These are phyloP conservation scores for Eugnorisma glareosa DNA, from an alignment of 2,888 invertebrate genomes.

Conservation along the genomic window DNA sequence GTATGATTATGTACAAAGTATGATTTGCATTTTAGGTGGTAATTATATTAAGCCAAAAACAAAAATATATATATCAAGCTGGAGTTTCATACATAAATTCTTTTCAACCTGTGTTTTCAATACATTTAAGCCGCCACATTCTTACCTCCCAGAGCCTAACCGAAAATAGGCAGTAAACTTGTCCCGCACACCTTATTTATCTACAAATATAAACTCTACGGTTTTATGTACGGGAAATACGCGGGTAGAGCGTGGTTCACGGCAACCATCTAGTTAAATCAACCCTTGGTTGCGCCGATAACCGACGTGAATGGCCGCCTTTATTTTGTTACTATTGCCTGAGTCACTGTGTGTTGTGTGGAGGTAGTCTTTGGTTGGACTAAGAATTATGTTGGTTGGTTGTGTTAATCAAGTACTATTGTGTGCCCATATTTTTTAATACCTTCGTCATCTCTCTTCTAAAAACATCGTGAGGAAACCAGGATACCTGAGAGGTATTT, in stretches of 20 bases:
- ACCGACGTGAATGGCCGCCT: slow-evolving; percentile 66
- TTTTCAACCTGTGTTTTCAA: background rate
- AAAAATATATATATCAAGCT: background rate
- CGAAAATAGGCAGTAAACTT: slow-evolving; percentile 50
- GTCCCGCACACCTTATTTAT: background rate
- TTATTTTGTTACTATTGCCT: slow-evolving; percentile 69
- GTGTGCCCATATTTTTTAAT: background rate
- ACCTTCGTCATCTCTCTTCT: background rate
- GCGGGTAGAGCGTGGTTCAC: slow-evolving; percentile 67
- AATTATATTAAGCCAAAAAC: background rate
- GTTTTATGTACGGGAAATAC: slow-evolving; percentile 66
- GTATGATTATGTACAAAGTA: background rate
- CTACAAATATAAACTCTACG: slow-evolving; percentile 60
- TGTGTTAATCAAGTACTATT: background rate
- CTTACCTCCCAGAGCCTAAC: slow-evolving; percentile 15
- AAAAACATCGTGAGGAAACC: too few relatives aligned
- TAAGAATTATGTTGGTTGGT: background rate
- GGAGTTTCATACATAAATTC: background rate
- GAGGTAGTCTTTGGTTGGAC: slow-evolving; percentile 13
- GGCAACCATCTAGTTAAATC: slow-evolving; percentile 74
- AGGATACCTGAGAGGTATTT: too few relatives aligned
- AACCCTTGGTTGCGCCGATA: slow-evolving; percentile 68
- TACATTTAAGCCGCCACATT: background rate
- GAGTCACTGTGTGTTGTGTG: slow-evolving; percentile 60
- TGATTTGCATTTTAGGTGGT: background rate